Percentiles rank a stretch among this genome's conserved stretches.
Conservation (phyloP, 2,888 invertebrate genomes). For the Nipponacmea schrenckii region DNA sequence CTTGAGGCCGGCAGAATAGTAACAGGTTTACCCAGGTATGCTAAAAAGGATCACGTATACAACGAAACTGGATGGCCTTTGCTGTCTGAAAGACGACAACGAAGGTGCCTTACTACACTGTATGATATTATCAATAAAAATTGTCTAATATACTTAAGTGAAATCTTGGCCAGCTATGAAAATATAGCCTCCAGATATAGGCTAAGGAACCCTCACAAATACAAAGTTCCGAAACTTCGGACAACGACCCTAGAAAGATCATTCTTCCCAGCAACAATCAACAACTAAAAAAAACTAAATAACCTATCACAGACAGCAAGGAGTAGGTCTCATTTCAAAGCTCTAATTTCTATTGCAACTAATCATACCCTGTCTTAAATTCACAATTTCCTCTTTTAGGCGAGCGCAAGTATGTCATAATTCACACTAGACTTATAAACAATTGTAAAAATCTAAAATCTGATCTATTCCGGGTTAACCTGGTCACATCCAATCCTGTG, state of each 20-base stretch:
- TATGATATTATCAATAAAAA: background rate
- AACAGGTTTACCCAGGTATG: constrained; percentile 13
- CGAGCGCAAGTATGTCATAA: no score
- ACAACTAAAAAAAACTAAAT: background rate
- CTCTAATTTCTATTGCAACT: no score
- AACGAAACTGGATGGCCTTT: constrained; percentile 13
- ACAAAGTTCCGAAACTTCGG: background rate
- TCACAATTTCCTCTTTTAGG: no score
- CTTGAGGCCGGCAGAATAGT: constrained; percentile 4
- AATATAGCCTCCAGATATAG: background rate
- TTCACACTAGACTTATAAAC: constrained; percentile 6
- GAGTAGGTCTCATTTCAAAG: background rate
- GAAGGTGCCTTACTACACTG: background rate
- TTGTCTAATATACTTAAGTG: background rate
- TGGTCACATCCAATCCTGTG: background rate
- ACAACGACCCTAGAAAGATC: background rate
- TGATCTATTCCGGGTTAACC: constrained; percentile 10
- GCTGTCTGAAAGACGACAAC: background rate
- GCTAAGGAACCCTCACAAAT: background rate
- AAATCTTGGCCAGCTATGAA: background rate
- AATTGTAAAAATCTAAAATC: constrained; percentile 10
- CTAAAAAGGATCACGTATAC: constrained; percentile 7
- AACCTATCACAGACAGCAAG: background rate
- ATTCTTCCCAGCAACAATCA: background rate
- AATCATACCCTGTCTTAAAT: no score